Conservation (phyloP, 2,888 invertebrate genomes). For the Celastrina argiolus region DNA sequence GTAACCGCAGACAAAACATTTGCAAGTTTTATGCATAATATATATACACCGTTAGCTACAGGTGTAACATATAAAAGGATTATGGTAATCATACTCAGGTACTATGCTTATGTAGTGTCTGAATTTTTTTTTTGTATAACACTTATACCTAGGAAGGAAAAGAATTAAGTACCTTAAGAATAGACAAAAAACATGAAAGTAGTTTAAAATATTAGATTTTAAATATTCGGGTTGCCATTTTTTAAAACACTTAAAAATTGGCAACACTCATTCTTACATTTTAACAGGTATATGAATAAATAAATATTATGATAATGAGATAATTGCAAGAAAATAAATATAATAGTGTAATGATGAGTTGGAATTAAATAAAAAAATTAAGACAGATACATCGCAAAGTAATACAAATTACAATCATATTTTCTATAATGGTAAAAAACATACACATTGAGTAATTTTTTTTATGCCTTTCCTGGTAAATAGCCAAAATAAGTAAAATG, state of each 20-base stretch:
- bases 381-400: background rate
- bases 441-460: background rate
- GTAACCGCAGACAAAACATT: no score
- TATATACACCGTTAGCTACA: no score
- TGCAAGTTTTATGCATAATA: no score
- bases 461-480: slow-evolving; percentile 26
- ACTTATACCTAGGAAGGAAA: no score
- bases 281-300: no score
- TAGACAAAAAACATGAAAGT: background rate
- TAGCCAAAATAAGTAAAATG: slow-evolving; percentile 35
- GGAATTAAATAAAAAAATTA: slow-evolving; percentile 1
- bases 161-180: background rate
- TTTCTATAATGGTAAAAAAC: background rate
- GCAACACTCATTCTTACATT: no score
- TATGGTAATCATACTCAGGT: no score
- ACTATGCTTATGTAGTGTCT: no score
- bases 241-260: slow-evolving; percentile 5
- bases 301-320: background rate
- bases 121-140: no score
- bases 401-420: slow-evolving; percentile 2
- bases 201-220: background rate
- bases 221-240: background rate
- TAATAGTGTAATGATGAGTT: slow-evolving; percentile 15
- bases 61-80: no score
- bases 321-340: slow-evolving; percentile 7